Base-by-base conservation (phyloP, 2,113 vertebrate genomes). In the Ancistrus triradiatus region DNA sequence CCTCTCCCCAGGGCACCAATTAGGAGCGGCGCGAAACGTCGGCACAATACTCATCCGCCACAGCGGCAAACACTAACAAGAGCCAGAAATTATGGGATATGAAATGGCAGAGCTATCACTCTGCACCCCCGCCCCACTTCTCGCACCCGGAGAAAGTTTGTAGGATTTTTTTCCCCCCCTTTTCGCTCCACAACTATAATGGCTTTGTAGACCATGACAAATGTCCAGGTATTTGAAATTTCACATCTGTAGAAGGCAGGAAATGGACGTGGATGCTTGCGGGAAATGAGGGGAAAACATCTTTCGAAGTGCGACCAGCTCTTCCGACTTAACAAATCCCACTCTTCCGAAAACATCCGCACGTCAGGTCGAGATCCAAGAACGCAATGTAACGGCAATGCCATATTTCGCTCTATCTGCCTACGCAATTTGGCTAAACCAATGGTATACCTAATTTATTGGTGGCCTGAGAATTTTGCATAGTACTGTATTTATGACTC, bases 161-260 rank as follows among this genome's bases (percentile, higher is more conserved):
- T n/a, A 55, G 43, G 35, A 22, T 44, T 40, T 55, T 68, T 46
- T 49, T 44, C 53, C 7, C 25, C 31, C 4, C 15, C 59, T 21
- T 49, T 59, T 48, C 19, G n/a, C 14, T 51, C 22, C 50, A 38
- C 83, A 74, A 83, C 83, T 85, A 82, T 85, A 86, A 85, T 84
- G 78, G 81, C 80, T 84, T 80, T 83, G 75, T 80, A 80, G 84
- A 68, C 85, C 81, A 68, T 88, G 86, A 86, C 87, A 85, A 88
- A 86, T 88, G 79, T 83, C 74, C 84, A 80, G 75, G 78, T 83
- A 86, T 86, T 84, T 80, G 82, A 86, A 84, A 85, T 84, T 83
- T 85, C 84, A 82, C 85, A 85, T 87, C 76, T 80, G 80, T 81
- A 81, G 85, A 81, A 85, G 81, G 86, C 78, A 83, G 87, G 83